phyloP scores from a whole-genome alignment of 2,888 invertebrate species.

The Drosophila subquinaria region DNA sequence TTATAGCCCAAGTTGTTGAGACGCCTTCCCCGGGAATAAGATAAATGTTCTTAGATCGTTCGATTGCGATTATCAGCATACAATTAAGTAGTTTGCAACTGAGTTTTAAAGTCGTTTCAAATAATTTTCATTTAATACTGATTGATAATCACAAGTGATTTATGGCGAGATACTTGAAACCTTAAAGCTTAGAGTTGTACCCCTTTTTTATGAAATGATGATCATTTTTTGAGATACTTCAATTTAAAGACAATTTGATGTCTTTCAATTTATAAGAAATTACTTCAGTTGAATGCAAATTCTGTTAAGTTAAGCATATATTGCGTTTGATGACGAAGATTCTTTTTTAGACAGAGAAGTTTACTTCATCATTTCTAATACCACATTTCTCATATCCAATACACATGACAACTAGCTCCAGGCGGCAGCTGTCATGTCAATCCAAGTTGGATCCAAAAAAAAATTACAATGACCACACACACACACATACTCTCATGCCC shows the following conservation, averaged over 20 bases:
- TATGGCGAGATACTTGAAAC: constrained; percentile 23
- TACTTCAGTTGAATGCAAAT: not conserved
- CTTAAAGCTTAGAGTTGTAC: not conserved
- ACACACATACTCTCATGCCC: constrained; percentile 32
- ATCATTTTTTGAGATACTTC: not conserved
- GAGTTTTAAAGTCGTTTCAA: constrained; percentile 40
- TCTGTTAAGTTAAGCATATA: constrained; percentile 10
- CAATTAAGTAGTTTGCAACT: constrained; percentile 49
- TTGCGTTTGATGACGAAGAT: constrained; percentile 18
- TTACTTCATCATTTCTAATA: constrained; percentile 11
- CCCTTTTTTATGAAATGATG: not conserved
- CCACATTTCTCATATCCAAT: constrained; percentile 26
- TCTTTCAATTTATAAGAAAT: not conserved
- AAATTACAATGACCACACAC: constrained; percentile 38
- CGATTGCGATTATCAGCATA: constrained; percentile 53
- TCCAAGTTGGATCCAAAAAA: constrained; percentile 29
- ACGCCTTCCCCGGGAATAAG: constrained; percentile 68
- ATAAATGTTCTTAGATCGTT: constrained; percentile 69
- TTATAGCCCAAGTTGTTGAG: constrained; percentile 71
- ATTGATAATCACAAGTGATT: constrained; percentile 66
- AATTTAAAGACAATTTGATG: not conserved
- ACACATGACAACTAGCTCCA: constrained; percentile 35
- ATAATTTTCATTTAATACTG: constrained; percentile 60
- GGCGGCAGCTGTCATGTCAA: constrained; percentile 51
- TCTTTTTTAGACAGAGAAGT: not conserved